Percentiles rank a stretch among this genome's conserved stretches.
phyloP scores from a whole-genome alignment of 2,797 vertebrate genomes.

The Hippopotamyrus pictus region DNA sequence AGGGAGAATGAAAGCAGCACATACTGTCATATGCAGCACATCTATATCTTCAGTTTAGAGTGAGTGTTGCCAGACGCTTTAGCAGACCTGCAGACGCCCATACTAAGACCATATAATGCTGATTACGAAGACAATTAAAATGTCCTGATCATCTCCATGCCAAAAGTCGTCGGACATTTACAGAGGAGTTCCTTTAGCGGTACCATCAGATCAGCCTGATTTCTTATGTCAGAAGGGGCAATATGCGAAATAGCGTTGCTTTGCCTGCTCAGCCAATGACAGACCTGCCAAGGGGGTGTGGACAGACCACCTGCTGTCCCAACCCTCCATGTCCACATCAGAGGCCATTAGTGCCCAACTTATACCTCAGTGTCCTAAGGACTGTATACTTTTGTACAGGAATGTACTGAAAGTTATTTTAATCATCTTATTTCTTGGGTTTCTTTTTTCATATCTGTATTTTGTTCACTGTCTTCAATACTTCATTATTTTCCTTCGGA shows the following conservation, averaged over 20 bases:
- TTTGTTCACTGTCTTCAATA: constrained; percentile 58
- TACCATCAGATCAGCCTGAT: constrained; percentile 43
- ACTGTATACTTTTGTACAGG: constrained; percentile 70
- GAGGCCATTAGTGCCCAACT: constrained; percentile 48
- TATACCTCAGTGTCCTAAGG: constrained; percentile 65
- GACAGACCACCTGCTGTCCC: constrained; percentile 49
- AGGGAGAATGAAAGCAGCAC: neutral
- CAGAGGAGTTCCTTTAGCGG: constrained; percentile 29
- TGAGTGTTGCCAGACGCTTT: neutral
- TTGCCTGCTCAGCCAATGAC: constrained; percentile 27
- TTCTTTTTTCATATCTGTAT: constrained; percentile 58
- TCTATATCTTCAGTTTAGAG: constrained; percentile 6
- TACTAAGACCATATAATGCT: neutral
- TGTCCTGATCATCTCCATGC: constrained; percentile 22
- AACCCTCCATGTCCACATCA: constrained; percentile 50
- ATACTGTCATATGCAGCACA: neutral
- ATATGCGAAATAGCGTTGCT: constrained; percentile 22
- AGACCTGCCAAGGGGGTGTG: constrained; percentile 10
- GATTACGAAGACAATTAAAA: constrained; percentile 23
- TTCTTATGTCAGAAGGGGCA: constrained; percentile 35
- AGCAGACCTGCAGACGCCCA: neutral
- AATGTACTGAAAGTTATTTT: constrained; percentile 58
- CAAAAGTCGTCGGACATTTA: constrained; percentile 34
- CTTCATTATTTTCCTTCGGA: constrained; percentile 35
- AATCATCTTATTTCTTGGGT: constrained; percentile 45